Evolutionary conservation across 2,888 invertebrate genomes (phyloP), one percentile per base, ranked within the genome.

Genomic region (Drosophila dives): DNA sequence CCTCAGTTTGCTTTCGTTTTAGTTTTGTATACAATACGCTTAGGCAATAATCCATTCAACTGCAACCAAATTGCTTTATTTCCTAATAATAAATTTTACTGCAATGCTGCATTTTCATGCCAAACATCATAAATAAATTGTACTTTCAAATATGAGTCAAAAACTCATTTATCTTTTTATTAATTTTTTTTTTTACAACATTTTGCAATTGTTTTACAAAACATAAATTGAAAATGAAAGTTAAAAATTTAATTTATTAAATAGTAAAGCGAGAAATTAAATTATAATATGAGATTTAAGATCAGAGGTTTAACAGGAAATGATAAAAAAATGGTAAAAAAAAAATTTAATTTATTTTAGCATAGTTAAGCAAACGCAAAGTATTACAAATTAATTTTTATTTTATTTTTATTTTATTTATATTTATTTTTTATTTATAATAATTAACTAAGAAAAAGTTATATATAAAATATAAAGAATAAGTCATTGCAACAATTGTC

Each of bases 21-120:
- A 72, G 69, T 71, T 84, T 80, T 87, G 87, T 86, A 88, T 83
- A 86, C 86, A 88, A 86, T 86, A 80, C 77, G 75, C 79, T 83
- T 75, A 68, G 73, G 71, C 77, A 72, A 68, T 82, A 77, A 72
- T 71, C 60, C 59, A 64, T 65, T 74, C 67, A 77, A 68, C 56
- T 69, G 61, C 67, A 75, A 67, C 64, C 50, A 53, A 29, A n/a
- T 34, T 53, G 33, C 53, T 23, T 15, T 17, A 26, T 54, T 12
- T 7, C 36, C 54, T 26, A 54, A 54, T 54, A 36, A 36, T 26
- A 17, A 15, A 7, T 36, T 54, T 23, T 3, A 54, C 54, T 45
- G 15, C 4, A 45, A 15, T 8, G 23, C 45, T 45, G 20, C 20
- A 45, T 23, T 23, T 45, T 8, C 23, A 23, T 8, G 45, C 20